Base-by-base conservation (phyloP, 2,797 vertebrate species). In the Sebastolobus alascanus region DNA sequence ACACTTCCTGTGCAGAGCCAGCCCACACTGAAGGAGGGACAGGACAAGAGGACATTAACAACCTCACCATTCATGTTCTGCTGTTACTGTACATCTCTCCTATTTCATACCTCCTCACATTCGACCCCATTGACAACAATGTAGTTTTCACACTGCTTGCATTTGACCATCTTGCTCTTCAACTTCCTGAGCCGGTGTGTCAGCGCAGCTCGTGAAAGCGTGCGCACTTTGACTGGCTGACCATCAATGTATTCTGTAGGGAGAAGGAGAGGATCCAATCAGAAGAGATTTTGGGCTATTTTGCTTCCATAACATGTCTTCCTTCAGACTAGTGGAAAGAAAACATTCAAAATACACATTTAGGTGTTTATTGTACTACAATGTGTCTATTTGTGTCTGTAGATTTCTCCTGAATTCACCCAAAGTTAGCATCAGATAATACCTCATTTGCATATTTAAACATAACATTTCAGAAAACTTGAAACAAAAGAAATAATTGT, bases 1-100 rank as follows among this genome's bases (percentile, higher is more conserved):
- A 50, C 98, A 99, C 89, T 97, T 98, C 93, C 97, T 97, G 95
- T 99, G 98, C 83, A 98, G 94, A 37, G 96, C 93, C 84, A 98
- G 67, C 25, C 93, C 96, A 46, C 98, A 99, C 98, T 99, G 84
- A 11, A 40, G 72, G 22, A 16, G 1, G 22, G 54, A 14, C 37
- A 37, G 8, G 40, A 72, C 66, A 87, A 14, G 40, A 55, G 38
- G 5, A 63, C 1, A 33, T 40, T 10, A 25, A 56, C 8, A 60
- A 14, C 16, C n/a, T 77, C 52, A 31, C 0, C 5, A 16, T n/a
- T 71, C 6, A 20, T 35, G 0, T 37, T 43, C 14, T 35, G 18
- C 16, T 52, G 6, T 64, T 11, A 52, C 5, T n/a, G 20, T 31
- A 9, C 20, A 25, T 38, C 9, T 37, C 60, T 40, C 7, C 4